Percentiles rank a stretch among this genome's conserved stretches.
These are phyloP conservation scores for Acanthosepion esculentum DNA, from an alignment of 2,888 invertebrate genomes.

Conservation along the genomic window DNA sequence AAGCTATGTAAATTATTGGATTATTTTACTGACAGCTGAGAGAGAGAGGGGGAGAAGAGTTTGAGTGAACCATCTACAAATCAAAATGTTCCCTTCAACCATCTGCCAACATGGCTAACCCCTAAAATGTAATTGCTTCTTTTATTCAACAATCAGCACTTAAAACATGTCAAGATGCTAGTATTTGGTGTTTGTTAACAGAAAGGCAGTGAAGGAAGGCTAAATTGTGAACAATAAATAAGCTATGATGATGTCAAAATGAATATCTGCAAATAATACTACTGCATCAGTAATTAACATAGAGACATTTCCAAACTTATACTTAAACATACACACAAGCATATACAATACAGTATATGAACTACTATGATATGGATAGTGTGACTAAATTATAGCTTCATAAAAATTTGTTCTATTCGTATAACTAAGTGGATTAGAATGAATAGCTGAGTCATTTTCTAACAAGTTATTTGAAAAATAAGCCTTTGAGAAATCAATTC, in stretches of 20 bases:
- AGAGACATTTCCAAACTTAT: not conserved
- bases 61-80: not conserved
- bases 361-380: not conserved
- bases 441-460: slow-evolving; percentile 11
- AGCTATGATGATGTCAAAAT: not conserved
- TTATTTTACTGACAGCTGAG: not conserved
- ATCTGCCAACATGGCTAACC: slow-evolving; percentile 33
- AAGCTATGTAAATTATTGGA: not conserved
- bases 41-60: not conserved
- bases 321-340: too few relatives aligned
- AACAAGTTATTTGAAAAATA: not conserved
- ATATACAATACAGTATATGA: not conserved
- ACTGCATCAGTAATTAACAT: not conserved
- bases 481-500: not conserved
- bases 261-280: not conserved
- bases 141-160: not conserved
- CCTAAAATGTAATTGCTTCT: not conserved
- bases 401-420: not conserved
- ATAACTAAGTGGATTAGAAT: not conserved
- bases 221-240: not conserved
- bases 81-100: slow-evolving; percentile 33
- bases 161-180: slow-evolving; percentile 8
- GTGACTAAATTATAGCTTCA: too few relatives aligned
- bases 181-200: not conserved
- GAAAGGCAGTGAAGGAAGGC: not conserved